Conservation (phyloP, 2,888 invertebrate genomes). For the Phytoseiulus persimilis region DNA sequence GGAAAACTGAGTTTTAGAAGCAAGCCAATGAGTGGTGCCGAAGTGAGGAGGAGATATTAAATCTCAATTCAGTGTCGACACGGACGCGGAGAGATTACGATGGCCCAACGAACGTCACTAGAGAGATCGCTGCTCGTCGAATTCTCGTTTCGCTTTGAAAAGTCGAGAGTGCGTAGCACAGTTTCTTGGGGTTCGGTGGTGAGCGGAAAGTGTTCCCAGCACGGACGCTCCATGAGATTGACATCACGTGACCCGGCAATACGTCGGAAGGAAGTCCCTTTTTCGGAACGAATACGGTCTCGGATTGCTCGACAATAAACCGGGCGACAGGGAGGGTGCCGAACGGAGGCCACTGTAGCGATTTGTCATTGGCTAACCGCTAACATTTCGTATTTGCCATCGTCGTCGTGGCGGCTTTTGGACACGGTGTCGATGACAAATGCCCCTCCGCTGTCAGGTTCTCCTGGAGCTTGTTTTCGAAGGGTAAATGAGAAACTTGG, state of each 20-base stretch:
- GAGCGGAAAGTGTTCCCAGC: too few relatives aligned
- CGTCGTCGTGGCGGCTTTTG: neutral
- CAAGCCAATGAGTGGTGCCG: neutral
- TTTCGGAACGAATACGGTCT: too few relatives aligned
- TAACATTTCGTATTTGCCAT: neutral
- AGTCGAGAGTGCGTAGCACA: too few relatives aligned
- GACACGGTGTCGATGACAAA: neutral
- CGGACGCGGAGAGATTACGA: neutral
- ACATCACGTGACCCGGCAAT: too few relatives aligned
- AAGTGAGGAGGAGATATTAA: neutral
- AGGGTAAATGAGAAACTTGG: neutral
- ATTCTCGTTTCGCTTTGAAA: neutral
- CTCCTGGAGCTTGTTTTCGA: neutral
- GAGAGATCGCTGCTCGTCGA: neutral
- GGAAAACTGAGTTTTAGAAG: conserved; percentile 24
- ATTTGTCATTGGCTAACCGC: neutral
- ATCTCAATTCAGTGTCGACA: neutral
- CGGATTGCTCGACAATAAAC: too few relatives aligned
- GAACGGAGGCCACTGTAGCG: neutral
- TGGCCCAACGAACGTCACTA: neutral
- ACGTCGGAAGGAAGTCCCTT: too few relatives aligned
- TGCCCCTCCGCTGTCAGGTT: neutral
- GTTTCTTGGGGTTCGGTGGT: too few relatives aligned
- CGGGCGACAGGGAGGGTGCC: neutral
- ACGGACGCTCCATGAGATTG: too few relatives aligned